Base-by-base conservation (phyloP, 2,797 vertebrate genomes). In the Thalassophryne amazonica region DNA sequence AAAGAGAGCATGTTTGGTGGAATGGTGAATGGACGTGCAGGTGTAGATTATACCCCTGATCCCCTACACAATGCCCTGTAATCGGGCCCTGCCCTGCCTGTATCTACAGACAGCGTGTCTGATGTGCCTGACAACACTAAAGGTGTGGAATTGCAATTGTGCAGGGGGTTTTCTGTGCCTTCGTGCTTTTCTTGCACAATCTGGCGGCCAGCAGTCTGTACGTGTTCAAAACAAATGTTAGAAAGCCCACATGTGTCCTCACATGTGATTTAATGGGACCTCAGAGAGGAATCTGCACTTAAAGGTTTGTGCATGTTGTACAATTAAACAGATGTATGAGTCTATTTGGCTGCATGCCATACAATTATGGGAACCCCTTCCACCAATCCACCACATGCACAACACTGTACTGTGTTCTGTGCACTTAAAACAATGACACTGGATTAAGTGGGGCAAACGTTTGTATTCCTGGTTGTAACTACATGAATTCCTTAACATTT, bases 121-220 rank as follows among this genome's bases (percentile, higher is more conserved):
- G 75, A 79, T 52, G 24, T 39, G 41, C 67, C 69, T 83, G 77
- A 85, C 72, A 85, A 58, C 63, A 66, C 59, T 65, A 56, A 70
- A 78, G 68, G 75, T 80, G 68, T 81, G 59, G 75, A 81, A 85
- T 83, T 39, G 56, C 42, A 2, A 66, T 78, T 83, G 68, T 72
- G 51, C 33, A 35, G 40, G 40, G 16, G 47, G 51, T 71, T 74
- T 64, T 74, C 49, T 55, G 15, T 38, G 50, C 33, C 68, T 62
- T 76, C 62, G 62, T 22, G 23, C 60, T 63, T 21, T 40, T 23
- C 29, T 7, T 62, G 52, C 41, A 20, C 2, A 3, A 43, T 30
- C 40, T 3, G 6, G 42, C 0, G 2, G 29, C n/a, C 14, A 49
- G 42, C 3, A 15, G 29, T 46, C 39, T 17, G 6, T 34, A 31